Evolutionary conservation across 2,797 vertebrate species (phyloP).

Genomic region (Moxostoma hubbsi): DNA sequence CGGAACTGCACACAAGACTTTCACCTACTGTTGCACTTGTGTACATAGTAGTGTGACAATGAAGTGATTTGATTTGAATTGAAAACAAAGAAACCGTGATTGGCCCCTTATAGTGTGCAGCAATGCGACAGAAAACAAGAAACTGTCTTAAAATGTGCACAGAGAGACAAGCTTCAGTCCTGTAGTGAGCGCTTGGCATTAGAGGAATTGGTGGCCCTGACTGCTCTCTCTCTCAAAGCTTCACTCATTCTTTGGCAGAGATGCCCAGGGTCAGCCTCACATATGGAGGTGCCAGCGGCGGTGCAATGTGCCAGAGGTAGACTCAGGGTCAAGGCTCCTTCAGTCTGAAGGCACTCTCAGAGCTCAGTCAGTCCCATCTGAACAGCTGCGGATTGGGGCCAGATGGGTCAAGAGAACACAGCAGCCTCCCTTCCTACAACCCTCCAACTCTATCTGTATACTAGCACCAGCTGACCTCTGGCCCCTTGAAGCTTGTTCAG

Average conservation of each 20-base stretch:
- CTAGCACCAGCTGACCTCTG: slow-evolving; percentile 46
- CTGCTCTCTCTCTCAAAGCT: slow-evolving; percentile 36
- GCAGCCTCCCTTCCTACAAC: slow-evolving; percentile 32
- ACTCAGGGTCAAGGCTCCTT: slow-evolving; percentile 11
- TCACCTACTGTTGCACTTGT: too few relatives aligned
- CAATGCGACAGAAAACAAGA: too few relatives aligned
- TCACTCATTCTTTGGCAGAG: slow-evolving; percentile 7
- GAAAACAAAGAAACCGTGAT: too few relatives aligned
- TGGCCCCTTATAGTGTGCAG: too few relatives aligned
- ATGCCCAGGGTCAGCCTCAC: slow-evolving; percentile 19
- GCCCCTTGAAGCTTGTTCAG: slow-evolving; percentile 23
- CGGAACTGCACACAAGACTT: too few relatives aligned
- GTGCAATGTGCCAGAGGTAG: too few relatives aligned
- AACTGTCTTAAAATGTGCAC: too few relatives aligned
- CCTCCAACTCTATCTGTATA: slow-evolving; percentile 30
- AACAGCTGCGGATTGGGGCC: slow-evolving; percentile 47
- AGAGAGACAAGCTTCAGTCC: too few relatives aligned
- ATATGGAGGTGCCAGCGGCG: slow-evolving; percentile 22
- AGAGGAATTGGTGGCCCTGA: background rate
- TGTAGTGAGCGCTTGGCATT: too few relatives aligned
- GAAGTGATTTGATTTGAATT: too few relatives aligned
- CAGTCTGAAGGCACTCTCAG: slow-evolving; percentile 6
- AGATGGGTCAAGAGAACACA: slow-evolving; percentile 40
- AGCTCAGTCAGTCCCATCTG: slow-evolving; percentile 46
- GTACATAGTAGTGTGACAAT: too few relatives aligned